A percentile compares a stretch with the other conserved stretches of the same genome.
Evolutionary conservation across 2,888 invertebrate species (phyloP).

Genomic region (Megaustenia siamemsis): DNA sequence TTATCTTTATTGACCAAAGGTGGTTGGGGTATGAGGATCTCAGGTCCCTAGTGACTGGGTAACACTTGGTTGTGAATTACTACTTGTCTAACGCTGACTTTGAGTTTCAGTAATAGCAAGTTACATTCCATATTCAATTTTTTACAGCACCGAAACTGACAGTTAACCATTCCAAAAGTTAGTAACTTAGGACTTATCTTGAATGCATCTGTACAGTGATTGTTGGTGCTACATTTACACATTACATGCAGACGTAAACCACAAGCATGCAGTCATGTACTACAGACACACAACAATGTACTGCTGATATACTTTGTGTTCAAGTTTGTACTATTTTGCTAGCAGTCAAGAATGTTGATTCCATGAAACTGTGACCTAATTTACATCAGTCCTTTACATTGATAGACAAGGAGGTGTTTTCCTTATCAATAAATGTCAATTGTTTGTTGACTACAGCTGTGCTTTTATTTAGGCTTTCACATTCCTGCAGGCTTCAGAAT

Average conservation of each 20-base stretch:
- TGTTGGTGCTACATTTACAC: not conserved
- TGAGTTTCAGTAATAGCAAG: not conserved
- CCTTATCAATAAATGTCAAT: too few species aligned
- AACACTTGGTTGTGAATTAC: not conserved
- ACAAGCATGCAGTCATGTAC: too few species aligned
- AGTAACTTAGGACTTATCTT: not conserved
- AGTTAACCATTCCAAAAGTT: slow-evolving; percentile 7
- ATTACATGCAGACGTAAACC: not conserved
- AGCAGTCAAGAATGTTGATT: not conserved
- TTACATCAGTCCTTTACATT: not conserved
- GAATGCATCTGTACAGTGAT: not conserved
- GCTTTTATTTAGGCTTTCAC: not conserved
- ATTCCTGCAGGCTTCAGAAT: not conserved
- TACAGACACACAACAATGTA: too few species aligned
- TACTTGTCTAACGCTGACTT: not conserved
- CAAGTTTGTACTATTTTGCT: not conserved
- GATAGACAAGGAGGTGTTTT: too few species aligned
- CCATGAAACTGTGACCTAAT: not conserved
- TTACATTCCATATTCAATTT: slow-evolving; percentile 17
- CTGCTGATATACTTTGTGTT: too few species aligned
- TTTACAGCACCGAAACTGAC: not conserved
- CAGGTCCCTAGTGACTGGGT: not conserved
- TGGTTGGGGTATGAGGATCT: not conserved
- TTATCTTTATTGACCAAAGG: not conserved
- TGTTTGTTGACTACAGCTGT: too few species aligned